Conservation (phyloP, 2,113 vertebrate genomes). For the Narcine bancroftii region DNA sequence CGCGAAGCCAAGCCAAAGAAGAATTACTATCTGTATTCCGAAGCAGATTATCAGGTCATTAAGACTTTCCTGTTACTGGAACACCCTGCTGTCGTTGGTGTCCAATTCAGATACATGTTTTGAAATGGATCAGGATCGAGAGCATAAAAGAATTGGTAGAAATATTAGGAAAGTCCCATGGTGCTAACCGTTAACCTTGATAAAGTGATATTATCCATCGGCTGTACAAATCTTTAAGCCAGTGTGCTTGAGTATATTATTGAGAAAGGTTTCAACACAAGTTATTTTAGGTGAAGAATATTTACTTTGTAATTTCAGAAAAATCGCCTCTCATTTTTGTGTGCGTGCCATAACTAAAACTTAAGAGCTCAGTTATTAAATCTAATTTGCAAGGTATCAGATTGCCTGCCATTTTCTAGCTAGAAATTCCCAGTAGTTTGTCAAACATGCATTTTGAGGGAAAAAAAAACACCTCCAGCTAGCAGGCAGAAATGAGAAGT, state of each 20-base stretch:
- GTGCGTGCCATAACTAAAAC: background rate
- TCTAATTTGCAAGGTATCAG: conserved; percentile 31
- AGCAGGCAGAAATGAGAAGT: background rate
- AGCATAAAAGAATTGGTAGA: background rate
- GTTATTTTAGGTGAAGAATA: conserved; percentile 13
- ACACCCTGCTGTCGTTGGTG: background rate
- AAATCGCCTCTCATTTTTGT: conserved; percentile 6
- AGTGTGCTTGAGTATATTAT: conserved; percentile 9
- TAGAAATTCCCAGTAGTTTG: conserved; percentile 1
- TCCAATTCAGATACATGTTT: background rate
- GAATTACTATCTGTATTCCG: too few species aligned
- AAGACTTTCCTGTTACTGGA: background rate
- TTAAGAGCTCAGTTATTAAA: background rate
- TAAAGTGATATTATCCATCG: background rate
- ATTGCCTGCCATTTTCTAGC: conserved; percentile 1
- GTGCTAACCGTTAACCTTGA: background rate
- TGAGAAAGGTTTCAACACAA: background rate
- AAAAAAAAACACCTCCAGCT: background rate
- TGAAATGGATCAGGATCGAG: background rate
- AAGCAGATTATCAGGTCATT: too few species aligned
- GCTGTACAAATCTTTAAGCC: conserved; percentile 1
- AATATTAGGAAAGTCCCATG: background rate
- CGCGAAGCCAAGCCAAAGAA: too few species aligned
- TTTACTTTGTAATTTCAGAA: conserved; percentile 23
- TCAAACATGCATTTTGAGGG: conserved; percentile 17